These are phyloP conservation scores for Phania funesta DNA, from an alignment of 2,888 invertebrate species.

Conservation along the genomic window DNA sequence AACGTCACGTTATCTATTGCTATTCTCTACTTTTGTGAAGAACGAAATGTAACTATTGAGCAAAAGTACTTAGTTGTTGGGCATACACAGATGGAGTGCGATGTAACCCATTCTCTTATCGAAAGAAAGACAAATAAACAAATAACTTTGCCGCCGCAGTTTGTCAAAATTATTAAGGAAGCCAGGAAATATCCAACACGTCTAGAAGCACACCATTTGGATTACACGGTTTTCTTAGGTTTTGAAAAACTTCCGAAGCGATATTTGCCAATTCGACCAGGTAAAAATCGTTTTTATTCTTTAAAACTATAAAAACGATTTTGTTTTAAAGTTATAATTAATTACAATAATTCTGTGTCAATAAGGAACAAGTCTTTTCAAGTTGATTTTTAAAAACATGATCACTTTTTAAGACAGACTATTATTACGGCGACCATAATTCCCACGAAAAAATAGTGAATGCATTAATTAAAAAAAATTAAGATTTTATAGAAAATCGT, in stretches of 20 bases:
- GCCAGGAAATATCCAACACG: conserved; percentile 21
- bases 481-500: too few relatives aligned
- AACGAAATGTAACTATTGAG: conserved; percentile 24
- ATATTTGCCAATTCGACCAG: conserved; percentile 17
- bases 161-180: conserved; percentile 22
- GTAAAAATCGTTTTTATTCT: neutral
- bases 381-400: too few relatives aligned
- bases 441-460: too few relatives aligned
- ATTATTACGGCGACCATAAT: too few relatives aligned
- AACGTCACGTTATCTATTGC: conserved; percentile 25
- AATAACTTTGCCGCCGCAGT: conserved; percentile 28
- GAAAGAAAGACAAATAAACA: conserved; percentile 28
- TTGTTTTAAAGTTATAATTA: too few relatives aligned
- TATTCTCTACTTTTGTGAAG: conserved; percentile 28
- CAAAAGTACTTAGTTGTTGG: conserved; percentile 36
- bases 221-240: conserved; percentile 18
- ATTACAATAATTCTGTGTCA: too few relatives aligned
- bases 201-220: conserved; percentile 29
- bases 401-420: too few relatives aligned
- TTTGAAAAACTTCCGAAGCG: conserved; percentile 22
- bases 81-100: conserved; percentile 36
- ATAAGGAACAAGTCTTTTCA: too few relatives aligned
- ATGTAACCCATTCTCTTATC: conserved; percentile 25
- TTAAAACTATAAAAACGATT: too few relatives aligned
- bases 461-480: too few relatives aligned